Evolutionary conservation across 2,113 vertebrate genomes (phyloP), one percentile per base, ranked within the genome.

Genomic region (Pteropus alecto): DNA sequence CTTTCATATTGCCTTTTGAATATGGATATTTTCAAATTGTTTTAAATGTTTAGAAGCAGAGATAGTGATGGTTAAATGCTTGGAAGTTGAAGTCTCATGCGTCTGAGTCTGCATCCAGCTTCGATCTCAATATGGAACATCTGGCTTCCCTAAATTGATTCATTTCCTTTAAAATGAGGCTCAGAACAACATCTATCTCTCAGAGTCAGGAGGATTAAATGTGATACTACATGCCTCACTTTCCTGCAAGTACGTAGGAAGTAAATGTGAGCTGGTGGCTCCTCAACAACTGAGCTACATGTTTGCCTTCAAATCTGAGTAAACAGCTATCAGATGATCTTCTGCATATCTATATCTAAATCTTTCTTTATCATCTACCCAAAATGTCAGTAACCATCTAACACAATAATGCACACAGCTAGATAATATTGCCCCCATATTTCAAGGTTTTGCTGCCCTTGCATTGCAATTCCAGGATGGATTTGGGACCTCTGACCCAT

Each of bases 121-220:
- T 35, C 48, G 33, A 41, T 63, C 48, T 63, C 1, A 0, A 11
- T 16, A 41, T 4, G 22, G 46, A 73, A 73, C 3, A 6, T 61
- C 19, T 61, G 18, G 13, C 35, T 87, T 73, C 33, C 7, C 26
- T 43, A 79, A 56, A 3, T 63, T 46, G n/a, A 14, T 43, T 60
- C 60, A 33, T 33, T 76, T 93, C 90, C 51, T 87, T 88, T 65
- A 48, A 91, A 87, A 65, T 48, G 16, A 33, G n/a, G 7, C 33
- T 60, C 58, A 94, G 28, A 71, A 48, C 35, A 48, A 10, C 7
- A 21, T 15, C 38, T 46, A 33, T 61, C 12, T 73, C 22, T 22
- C 7, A 38, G 54, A 73, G 28, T 41, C 26, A 18, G 51, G 30
- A 46, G 30, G 22, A 12, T 82, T 71, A 28, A 56, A 51, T 22